A percentile compares a stretch with the other conserved stretches of the same genome.
These are phyloP conservation scores for Sminthopsis crassicaudata DNA, from an alignment of 2,113 vertebrate genomes.

Conservation along the genomic window DNA sequence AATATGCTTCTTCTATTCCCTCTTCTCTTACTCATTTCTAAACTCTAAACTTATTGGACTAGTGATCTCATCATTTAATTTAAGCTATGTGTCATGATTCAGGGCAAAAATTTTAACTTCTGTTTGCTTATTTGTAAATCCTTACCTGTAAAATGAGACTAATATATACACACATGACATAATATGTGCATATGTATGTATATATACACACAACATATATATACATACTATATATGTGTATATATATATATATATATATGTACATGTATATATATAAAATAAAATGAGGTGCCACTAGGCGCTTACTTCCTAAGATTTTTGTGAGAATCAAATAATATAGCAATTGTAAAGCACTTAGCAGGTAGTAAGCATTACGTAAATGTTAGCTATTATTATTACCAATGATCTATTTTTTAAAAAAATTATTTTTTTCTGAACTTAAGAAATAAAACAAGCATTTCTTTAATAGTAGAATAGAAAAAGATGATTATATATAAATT, in stretches of 20 bases:
- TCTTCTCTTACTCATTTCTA: background rate
- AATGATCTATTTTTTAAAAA: background rate
- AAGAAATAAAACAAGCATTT: background rate
- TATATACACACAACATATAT: too few relatives aligned
- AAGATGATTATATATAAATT: background rate
- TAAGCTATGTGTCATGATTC: background rate
- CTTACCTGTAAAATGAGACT: background rate
- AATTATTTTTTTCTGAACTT: background rate
- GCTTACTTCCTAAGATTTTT: background rate
- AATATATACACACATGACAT: too few relatives aligned
- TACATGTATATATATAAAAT: too few relatives aligned
- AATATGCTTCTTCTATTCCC: background rate
- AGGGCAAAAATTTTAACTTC: too few relatives aligned
- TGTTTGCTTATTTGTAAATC: background rate
- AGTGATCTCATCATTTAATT: background rate
- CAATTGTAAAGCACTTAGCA: background rate
- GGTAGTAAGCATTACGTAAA: background rate
- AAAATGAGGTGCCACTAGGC: too few relatives aligned
- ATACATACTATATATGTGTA: too few relatives aligned
- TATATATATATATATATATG: too few relatives aligned
- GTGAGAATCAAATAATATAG: background rate
- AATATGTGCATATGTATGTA: too few relatives aligned
- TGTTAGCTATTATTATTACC: background rate
- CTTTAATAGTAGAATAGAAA: background rate
- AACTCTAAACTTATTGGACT: background rate